Evolutionary conservation across 2,888 invertebrate genomes (phyloP), one percentile per base, ranked within the genome.

Genomic region (Microctonus hyperodae): DNA sequence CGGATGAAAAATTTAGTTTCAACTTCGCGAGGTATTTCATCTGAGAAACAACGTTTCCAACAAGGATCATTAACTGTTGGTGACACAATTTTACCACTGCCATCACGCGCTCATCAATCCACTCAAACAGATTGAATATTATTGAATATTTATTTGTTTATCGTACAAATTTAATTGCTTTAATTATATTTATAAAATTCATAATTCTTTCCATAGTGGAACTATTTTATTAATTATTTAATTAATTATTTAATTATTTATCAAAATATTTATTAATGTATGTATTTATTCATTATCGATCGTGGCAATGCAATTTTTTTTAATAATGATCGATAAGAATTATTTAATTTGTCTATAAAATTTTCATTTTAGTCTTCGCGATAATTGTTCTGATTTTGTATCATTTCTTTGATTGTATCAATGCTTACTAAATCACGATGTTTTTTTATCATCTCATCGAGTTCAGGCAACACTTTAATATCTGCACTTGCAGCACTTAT

Each of bases 1-100:
- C 70, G 83, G 11, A 80, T 83, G 81, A 76, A 77, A 61, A 74
- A 69, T 23, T 58, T 55, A 10, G 40, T 55, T 1, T 68, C 71
- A 1, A 73, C 77, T 5, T 72, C 75, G 28, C 35, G 74, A 55
- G 78, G 79, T 4, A 67, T 80, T 2, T 82, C 82, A 0, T 74
- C 72, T 11, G 78, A 77, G 31, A 81, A 77, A 0, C 83, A 82
- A 44, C 72, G 79, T 4, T 83, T 83, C 40, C 79, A 78, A 57
- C 81, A 78, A 62, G 82, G 83, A 6, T 75, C 79, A 0, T 73
- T 83, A 7, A 77, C 76, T 0, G 78, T 78, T 10, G 78, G 79
- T 3, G 79, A 82, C n/a, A 78, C 75, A 0, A 63, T 79, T 22
- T 61, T 83, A 6, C 79, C 81, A 1, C 69, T 83, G 13, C 83